Conservation (phyloP, 92 coral and sea anemone species). For the Metridium senile region DNA sequence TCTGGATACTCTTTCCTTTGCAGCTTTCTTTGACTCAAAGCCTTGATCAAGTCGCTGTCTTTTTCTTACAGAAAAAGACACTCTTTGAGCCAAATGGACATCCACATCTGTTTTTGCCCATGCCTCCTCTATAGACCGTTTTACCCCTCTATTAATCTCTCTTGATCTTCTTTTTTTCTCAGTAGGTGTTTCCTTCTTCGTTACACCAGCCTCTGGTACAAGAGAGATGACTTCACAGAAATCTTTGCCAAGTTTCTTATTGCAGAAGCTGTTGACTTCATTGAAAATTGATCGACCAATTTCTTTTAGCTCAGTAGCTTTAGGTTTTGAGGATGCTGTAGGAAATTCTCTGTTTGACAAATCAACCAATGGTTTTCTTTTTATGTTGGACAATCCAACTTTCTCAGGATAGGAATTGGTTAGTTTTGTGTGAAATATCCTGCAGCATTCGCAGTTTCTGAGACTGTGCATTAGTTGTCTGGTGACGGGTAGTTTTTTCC, state of each 20-base stretch:
- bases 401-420: constrained; percentile 14
- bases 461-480: constrained; percentile 20
- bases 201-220: constrained; percentile 26
- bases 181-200: constrained; percentile 11
- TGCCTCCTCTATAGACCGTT: constrained; percentile 4
- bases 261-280: constrained; percentile 4
- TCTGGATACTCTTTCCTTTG: background rate
- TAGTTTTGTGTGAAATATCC: constrained; percentile 15
- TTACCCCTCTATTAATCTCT: constrained; percentile 21
- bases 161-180: constrained; percentile 24
- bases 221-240: constrained; percentile 28
- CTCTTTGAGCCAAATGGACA: constrained; percentile 19
- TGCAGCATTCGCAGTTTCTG: constrained; percentile 22
- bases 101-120: constrained; percentile 28
- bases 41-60: constrained; percentile 18
- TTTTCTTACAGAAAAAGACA: constrained; percentile 20
- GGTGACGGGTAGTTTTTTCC: constrained; percentile 7
- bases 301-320: constrained; percentile 7
- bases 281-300: constrained; percentile 16
- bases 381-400: constrained; percentile 3
- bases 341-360: constrained; percentile 9
- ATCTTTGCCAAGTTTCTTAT: constrained; percentile 25
- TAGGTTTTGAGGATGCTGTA: constrained; percentile 21
- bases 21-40: constrained; percentile 15
- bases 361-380: background rate